Conservation (phyloP, 1,140 invertebrate species). For the Neuroterus valhalla region DNA sequence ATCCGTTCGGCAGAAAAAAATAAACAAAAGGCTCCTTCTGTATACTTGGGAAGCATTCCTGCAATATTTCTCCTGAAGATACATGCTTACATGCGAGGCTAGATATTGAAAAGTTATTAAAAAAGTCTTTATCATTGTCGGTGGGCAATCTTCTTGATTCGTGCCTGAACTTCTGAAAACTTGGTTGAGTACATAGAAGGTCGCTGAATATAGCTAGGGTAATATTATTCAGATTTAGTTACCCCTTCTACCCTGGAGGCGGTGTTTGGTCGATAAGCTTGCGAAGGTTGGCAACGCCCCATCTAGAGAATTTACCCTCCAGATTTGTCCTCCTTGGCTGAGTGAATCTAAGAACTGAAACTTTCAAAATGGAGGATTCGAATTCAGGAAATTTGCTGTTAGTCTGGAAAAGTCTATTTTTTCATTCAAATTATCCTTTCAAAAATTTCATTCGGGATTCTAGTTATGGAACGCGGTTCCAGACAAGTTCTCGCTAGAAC, state of each 20-base stretch:
- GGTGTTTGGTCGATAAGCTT: slow-evolving; percentile 65
- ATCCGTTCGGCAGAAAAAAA: too few species aligned
- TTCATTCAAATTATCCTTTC: too few species aligned
- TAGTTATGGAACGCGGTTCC: too few species aligned
- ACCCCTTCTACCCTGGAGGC: not conserved
- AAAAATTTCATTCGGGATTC: too few species aligned
- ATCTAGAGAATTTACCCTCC: slow-evolving; percentile 49
- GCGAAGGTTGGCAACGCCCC: slow-evolving; percentile 59
- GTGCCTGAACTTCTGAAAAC: not conserved
- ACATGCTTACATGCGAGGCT: too few species aligned
- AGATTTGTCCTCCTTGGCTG: slow-evolving; percentile 36
- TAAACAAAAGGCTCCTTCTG: too few species aligned
- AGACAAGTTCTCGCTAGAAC: too few species aligned
- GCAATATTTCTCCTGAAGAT: too few species aligned
- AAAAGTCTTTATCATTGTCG: not conserved
- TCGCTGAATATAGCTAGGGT: slow-evolving; percentile 20
- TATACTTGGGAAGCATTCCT: too few species aligned
- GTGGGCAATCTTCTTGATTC: not conserved
- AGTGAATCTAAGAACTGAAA: not conserved
- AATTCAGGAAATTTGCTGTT: too few species aligned
- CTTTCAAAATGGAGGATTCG: not conserved
- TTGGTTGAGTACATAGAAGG: not conserved
- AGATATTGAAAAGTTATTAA: too few species aligned
- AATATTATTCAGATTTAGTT: slow-evolving; percentile 31
- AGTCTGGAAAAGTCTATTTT: too few species aligned